Base-by-base conservation (phyloP, 2,888 invertebrate species). In the Plemyria rubiginata region DNA sequence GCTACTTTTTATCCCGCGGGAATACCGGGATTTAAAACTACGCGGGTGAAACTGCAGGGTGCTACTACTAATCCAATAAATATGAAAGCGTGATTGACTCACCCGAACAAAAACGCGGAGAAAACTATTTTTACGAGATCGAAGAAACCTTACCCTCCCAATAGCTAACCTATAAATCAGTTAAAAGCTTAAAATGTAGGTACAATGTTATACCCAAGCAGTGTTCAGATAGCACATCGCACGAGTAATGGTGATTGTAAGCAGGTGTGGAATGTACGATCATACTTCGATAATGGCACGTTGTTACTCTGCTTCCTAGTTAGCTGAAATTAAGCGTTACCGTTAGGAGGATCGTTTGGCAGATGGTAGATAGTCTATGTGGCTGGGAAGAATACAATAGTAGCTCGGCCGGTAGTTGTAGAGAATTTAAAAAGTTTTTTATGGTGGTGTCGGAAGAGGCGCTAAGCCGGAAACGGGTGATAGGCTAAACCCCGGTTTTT, bases 241-340 rank as follows among this genome's bases (percentile, higher is more conserved):
- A 52, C 28, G 46, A 62, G 45, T 55, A 55, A 56, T 61, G 56
- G 56, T 62, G 56, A 56, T 62, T 55, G 22, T 48, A 46, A 48
- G 40, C n/a, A 61, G 52, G 51, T 55, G 55, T 46, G 40, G 59
- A 54, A 54, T 54, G 54, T 54, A 49, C 43, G 54, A 54, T 60
- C 40, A 59, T 59, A 16, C 16, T 13, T 22, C 36, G 60, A 60
- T 54, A 60, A 54, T 60, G 41, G 16, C 57, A 51, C 32, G 51
- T 43, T 55, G 45, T 16, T 41, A 13, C 13, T 43, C 41, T 28
- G 54, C 60, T 60, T 60, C 60, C 60, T 60, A 49, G 60, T 60
- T 60, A 60, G 60, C 59, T 59, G 60, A 60, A 60, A 60, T 60
- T 60, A 60, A 60, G 60, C 32, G 54, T 60, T 60, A 43, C 60